Evolutionary conservation across 2,888 invertebrate genomes (phyloP).

Genomic region (Pardosa pseudoannulata): DNA sequence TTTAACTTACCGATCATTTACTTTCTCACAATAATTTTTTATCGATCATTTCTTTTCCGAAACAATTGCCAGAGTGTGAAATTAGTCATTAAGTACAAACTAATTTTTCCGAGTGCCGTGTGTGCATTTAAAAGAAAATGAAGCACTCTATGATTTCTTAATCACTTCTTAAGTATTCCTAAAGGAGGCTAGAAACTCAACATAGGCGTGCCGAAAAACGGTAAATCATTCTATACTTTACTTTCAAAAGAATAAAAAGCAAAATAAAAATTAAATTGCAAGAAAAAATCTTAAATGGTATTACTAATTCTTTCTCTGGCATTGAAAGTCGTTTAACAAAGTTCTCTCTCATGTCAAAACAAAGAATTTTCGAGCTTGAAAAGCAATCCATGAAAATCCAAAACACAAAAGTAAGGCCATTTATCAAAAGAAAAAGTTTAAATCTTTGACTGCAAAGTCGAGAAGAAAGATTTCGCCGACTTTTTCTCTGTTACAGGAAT

Average conservation of each 20-base stretch:
- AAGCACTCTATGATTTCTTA: not conserved
- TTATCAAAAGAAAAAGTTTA: slow-evolving; percentile 45
- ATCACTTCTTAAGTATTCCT: slow-evolving; percentile 23
- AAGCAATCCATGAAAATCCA: slow-evolving; percentile 25
- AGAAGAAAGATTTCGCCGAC: not conserved
- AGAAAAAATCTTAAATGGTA: slow-evolving; percentile 1
- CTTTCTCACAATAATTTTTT: no score
- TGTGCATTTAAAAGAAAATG: not conserved
- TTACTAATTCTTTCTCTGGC: slow-evolving; percentile 25
- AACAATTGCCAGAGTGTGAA: not conserved
- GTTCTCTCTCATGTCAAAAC: slow-evolving; percentile 35
- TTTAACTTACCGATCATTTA: no score
- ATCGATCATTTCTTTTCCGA: no score
- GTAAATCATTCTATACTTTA: slow-evolving; percentile 22
- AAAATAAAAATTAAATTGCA: slow-evolving; percentile 1
- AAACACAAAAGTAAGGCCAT: slow-evolving; percentile 47
- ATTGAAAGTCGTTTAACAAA: slow-evolving; percentile 9
- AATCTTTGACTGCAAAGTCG: slow-evolving; percentile 34
- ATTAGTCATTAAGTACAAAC: slow-evolving; percentile 5
- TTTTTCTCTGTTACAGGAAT: not conserved
- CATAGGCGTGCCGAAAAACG: slow-evolving; percentile 32
- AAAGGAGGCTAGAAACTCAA: slow-evolving; percentile 6
- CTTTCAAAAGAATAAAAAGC: not conserved
- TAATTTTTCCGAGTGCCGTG: not conserved
- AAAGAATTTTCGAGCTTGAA: slow-evolving; percentile 28